Conservation (phyloP, 2,888 invertebrate genomes). For the Hedya salicella region DNA sequence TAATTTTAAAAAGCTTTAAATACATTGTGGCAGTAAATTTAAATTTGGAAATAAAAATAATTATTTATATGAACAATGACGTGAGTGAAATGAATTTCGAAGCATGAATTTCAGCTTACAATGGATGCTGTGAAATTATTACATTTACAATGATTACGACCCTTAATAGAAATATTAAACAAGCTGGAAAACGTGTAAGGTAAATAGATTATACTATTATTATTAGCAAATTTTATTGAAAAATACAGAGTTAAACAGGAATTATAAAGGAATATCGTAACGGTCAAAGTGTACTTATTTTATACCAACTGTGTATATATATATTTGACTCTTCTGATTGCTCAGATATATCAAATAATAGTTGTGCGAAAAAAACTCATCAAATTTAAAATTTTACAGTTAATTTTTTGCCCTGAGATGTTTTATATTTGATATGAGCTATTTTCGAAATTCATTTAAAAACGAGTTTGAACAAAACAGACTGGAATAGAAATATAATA, state of each 20-base stretch:
- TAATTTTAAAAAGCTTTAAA: slow-evolving; percentile 34
- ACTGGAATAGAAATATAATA: slow-evolving; percentile 21
- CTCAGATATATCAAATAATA: neutral
- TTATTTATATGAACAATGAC: slow-evolving; percentile 9
- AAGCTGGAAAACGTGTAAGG: neutral
- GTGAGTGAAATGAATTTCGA: slow-evolving; percentile 5
- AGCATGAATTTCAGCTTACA: slow-evolving; percentile 1
- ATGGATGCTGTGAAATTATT: neutral
- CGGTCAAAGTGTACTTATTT: neutral
- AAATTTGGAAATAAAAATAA: slow-evolving; percentile 11
- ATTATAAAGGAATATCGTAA: neutral
- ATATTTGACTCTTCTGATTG: neutral
- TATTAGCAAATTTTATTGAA: neutral
- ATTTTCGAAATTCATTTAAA: neutral
- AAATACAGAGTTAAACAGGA: neutral
- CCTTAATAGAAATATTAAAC: neutral
- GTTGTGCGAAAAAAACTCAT: neutral
- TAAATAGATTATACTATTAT: too few relatives aligned
- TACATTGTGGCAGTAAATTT: slow-evolving; percentile 42
- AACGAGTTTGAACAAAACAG: slow-evolving; percentile 3
- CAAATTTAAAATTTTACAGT: neutral
- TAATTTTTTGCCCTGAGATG: neutral
- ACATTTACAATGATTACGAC: too few relatives aligned
- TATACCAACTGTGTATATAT: neutral
- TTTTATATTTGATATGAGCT: neutral